Evolutionary conservation across 1,140 invertebrate genomes (phyloP), one percentile per base, ranked within the genome.

Genomic region (Oedothorax gibbosus): DNA sequence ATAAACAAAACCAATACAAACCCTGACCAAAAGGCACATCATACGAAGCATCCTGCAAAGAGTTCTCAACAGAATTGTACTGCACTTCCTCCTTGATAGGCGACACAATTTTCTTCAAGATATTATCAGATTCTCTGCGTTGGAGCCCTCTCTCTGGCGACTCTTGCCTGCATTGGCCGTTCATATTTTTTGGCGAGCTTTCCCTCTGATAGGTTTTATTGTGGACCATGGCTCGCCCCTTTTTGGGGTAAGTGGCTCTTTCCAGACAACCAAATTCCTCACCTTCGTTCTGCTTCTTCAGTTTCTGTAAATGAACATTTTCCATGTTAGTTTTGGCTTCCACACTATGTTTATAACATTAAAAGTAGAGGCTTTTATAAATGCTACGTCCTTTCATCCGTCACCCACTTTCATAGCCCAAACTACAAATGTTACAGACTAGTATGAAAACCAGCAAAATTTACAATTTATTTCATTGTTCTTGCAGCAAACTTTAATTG

Each of bases 251-350:
- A 21, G 83, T 85, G 6, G 83, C 77, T 54, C 83, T 71, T 71
- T 85, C 83, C 2, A 85, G 62, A 15, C 54, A 57, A 54, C 49
- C n/a, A 11, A 51, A 35, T 15, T 85, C 83, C 54, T 85, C 83
- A 60, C 15, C 18, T 71, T 85, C 75, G 53, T 53, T 86, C 66
- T 86, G 85, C 60, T 86, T 86, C 66, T 86, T 86, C 77, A 86
- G 60, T 81, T 86, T 86, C 85, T 86, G 35, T 14, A 68, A 73
- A 54, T 12, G n/a, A 11, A 60, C n/a, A 35, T 35, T 35, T 35
- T 2, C 1, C 35, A 35, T 35, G 35, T 35, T 35, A 5, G 2
- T 35, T 35, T 35, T 1, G 35, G 35, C 35, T 35, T 35, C 5
- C 35, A 35, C 35, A 35, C 35, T n/a, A n/a, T n/a, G n/a, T n/a